Percentiles rank a stretch among this genome's conserved stretches.
Evolutionary conservation across 2,113 vertebrate genomes (phyloP).

Genomic region (Malaclemys terrapin): DNA sequence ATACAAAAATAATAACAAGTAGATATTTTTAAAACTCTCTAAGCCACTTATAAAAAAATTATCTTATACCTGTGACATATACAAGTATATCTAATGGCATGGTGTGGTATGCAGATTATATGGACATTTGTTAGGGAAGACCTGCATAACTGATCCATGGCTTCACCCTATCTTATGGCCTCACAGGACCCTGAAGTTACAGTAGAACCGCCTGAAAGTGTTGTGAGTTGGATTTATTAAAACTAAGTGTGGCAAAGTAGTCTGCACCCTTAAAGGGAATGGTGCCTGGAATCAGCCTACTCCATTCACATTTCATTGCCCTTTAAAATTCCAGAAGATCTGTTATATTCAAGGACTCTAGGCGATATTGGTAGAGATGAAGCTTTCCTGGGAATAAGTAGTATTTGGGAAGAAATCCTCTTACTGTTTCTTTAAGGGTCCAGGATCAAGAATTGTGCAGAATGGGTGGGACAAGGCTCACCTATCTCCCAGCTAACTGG

Average conservation of each 20-base stretch:
- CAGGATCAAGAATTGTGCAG: no score
- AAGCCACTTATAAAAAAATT: neutral
- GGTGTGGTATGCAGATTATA: neutral
- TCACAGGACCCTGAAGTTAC: neutral
- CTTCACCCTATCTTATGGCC: neutral
- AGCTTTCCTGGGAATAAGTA: no score
- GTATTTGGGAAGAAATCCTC: no score
- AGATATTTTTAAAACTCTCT: neutral
- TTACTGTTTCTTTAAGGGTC: no score
- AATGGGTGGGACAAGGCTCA: no score
- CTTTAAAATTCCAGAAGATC: no score
- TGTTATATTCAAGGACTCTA: no score
- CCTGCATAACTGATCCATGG: neutral
- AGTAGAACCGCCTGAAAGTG: neutral
- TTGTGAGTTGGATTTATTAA: neutral
- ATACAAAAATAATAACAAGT: fast-evolving
- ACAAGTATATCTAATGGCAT: neutral
- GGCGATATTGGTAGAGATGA: no score
- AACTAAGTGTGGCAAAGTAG: neutral
- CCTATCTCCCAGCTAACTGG: no score
- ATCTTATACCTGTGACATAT: neutral
- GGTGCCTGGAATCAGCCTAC: no score
- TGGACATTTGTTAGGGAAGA: neutral
- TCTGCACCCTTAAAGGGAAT: no score
- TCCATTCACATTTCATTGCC: no score